Percentiles rank a stretch among this genome's conserved stretches.
Conservation (phyloP, 2,797 vertebrate species). For the Platalea minor region DNA sequence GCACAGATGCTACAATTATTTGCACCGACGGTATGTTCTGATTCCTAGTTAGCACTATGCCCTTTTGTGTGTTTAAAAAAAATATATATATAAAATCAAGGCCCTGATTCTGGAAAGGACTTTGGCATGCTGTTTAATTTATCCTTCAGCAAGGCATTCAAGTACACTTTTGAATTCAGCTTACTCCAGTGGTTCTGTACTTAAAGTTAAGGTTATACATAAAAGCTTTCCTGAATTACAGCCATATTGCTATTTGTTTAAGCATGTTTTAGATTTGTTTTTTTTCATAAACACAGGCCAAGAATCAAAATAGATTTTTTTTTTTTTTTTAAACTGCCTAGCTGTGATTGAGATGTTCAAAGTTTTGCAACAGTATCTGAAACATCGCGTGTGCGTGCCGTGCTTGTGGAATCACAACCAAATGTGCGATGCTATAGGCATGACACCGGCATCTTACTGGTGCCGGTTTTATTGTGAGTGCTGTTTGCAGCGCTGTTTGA, state of each 20-base stretch:
- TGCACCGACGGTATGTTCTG: neutral
- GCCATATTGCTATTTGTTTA: neutral
- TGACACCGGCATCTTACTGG: neutral
- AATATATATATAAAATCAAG: neutral
- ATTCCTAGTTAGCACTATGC: neutral
- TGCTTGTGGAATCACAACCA: neutral
- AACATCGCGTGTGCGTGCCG: accelerated
- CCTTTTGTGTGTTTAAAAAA: neutral
- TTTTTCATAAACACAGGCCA: neutral
- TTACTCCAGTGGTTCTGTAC: neutral
- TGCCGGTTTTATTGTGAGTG: neutral
- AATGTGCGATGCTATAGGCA: accelerated
- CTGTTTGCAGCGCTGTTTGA: neutral
- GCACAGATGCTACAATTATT: neutral
- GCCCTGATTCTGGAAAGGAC: neutral
- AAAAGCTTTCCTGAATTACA: slow-evolving; percentile 1
- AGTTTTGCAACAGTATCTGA: neutral
- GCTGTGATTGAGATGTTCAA: accelerated
- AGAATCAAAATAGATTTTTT: neutral
- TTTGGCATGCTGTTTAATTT: neutral
- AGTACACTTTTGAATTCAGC: neutral
- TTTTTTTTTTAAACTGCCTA: neutral
- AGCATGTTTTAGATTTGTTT: neutral
- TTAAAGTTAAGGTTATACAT: neutral
- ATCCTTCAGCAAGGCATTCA: neutral